A percentile compares a stretch with the other conserved stretches of the same genome.
Conservation (phyloP, 1,140 invertebrate genomes). For the Macrostomum lignano region DNA sequence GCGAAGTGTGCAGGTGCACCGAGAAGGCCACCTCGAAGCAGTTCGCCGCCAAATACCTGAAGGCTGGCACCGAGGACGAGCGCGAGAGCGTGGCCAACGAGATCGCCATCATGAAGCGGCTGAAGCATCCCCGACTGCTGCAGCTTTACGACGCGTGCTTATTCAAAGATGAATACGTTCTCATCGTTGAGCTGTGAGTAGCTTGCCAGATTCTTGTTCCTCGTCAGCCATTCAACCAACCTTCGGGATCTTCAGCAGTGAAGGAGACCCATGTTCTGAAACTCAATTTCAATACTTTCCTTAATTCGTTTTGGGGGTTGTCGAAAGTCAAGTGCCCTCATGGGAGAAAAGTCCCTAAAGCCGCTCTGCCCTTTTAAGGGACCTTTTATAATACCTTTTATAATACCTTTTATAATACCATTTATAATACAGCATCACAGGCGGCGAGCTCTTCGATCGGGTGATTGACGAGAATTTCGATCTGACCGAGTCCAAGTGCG, state of each 20-base stretch:
- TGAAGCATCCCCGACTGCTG: conserved; percentile 69
- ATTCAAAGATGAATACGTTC: conserved; percentile 59
- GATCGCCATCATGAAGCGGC: conserved; percentile 69
- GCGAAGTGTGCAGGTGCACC: conserved; percentile 64
- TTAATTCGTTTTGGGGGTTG: no score
- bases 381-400: no score
- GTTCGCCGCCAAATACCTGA: conserved; percentile 72
- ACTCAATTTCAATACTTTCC: no score
- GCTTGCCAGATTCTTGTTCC: no score
- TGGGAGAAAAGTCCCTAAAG: no score
- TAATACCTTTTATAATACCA: no score
- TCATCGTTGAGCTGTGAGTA: conserved; percentile 78
- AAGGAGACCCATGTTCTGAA: no score
- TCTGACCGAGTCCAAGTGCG: conserved; percentile 68
- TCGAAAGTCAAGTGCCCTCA: no score
- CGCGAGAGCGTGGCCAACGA: conserved; percentile 64
- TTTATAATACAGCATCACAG: conserved; percentile 84
- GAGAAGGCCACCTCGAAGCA: conserved; percentile 48
- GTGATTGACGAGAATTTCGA: conserved; percentile 92
- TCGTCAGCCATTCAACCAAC: no score
- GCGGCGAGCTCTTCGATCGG: conserved; percentile 82
- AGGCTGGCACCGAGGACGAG: conserved; percentile 48
- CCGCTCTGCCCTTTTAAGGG: no score
- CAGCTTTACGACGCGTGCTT: conserved; percentile 86
- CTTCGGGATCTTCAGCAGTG: no score